These are phyloP conservation scores for Lasioglossum zephyrum DNA, from an alignment of 2,888 invertebrate species.

Conservation along the genomic window DNA sequence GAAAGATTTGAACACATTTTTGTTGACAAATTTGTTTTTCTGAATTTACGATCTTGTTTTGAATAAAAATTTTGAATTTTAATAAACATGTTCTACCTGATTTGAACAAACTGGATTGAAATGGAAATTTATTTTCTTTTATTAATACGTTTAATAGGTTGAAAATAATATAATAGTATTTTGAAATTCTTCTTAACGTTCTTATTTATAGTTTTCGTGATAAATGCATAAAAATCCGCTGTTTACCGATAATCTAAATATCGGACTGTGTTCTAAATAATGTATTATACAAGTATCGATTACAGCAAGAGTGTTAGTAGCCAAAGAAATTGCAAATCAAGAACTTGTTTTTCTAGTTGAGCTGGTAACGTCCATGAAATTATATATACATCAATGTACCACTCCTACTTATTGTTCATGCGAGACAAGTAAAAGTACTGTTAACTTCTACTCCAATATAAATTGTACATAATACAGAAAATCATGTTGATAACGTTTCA, in stretches of 20 bases:
- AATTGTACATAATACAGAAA: slow-evolving; percentile 6
- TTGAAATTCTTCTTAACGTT: no score
- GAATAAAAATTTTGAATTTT: not conserved
- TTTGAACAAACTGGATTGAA: no score
- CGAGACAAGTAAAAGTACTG: slow-evolving; percentile 59
- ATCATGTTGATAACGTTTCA: not conserved
- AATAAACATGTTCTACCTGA: no score
- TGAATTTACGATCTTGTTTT: not conserved
- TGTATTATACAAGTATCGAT: slow-evolving; percentile 10
- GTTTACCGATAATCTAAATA: not conserved
- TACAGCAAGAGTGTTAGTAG: slow-evolving; percentile 37
- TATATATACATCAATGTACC: slow-evolving; percentile 70
- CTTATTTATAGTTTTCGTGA: no score
- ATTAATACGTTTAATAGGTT: no score
- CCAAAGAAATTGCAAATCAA: slow-evolving; percentile 67
- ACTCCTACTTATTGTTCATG: slow-evolving; percentile 73
- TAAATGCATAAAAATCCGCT: no score
- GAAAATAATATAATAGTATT: no score
- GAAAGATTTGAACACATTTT: not conserved
- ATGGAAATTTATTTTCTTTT: no score
- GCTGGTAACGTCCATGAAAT: slow-evolving; percentile 73
- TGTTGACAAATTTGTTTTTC: not conserved
- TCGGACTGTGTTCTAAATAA: slow-evolving; percentile 24
- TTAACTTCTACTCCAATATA: slow-evolving; percentile 38
- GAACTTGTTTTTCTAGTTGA: slow-evolving; percentile 76